Evolutionary conservation across 1,140 invertebrate species (phyloP).

Genomic region (Chymomyza costata): DNA sequence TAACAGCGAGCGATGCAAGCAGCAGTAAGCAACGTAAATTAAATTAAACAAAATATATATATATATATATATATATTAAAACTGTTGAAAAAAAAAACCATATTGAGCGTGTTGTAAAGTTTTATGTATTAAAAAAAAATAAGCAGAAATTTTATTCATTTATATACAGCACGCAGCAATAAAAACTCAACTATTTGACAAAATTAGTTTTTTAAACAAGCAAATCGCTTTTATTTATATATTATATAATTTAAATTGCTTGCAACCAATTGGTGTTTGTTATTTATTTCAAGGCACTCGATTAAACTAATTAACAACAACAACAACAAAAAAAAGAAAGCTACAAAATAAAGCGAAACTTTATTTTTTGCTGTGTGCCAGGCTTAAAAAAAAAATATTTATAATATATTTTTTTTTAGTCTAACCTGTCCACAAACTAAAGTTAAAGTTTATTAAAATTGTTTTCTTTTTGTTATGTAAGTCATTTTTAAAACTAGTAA

Average conservation of each 20-base stretch:
- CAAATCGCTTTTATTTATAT: conserved; percentile 6
- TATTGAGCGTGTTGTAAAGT: conserved; percentile 10
- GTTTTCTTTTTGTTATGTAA: conserved; percentile 19
- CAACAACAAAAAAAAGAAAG: conserved; percentile 3
- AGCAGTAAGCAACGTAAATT: conserved; percentile 1
- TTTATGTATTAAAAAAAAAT: neutral
- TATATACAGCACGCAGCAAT: neutral
- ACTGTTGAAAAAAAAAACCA: neutral
- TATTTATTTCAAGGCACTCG: too few species aligned
- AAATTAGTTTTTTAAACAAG: conserved; percentile 9
- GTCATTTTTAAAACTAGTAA: conserved; percentile 18
- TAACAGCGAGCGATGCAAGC: neutral
- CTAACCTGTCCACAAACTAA: neutral
- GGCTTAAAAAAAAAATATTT: conserved; percentile 7
- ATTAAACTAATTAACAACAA: too few species aligned
- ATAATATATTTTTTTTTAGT: conserved; percentile 4
- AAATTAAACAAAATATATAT: conserved; percentile 1
- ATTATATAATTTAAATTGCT: conserved; percentile 2
- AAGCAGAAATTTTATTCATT: neutral
- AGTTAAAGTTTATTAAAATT: conserved; percentile 5
- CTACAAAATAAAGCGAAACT: neutral
- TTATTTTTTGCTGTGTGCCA: conserved; percentile 16
- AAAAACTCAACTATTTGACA: conserved; percentile 5
- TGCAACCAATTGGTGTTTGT: neutral
- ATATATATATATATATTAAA: neutral